These are phyloP conservation scores for Cephus pygmeus DNA, from an alignment of 2,888 invertebrate species.

Conservation along the genomic window DNA sequence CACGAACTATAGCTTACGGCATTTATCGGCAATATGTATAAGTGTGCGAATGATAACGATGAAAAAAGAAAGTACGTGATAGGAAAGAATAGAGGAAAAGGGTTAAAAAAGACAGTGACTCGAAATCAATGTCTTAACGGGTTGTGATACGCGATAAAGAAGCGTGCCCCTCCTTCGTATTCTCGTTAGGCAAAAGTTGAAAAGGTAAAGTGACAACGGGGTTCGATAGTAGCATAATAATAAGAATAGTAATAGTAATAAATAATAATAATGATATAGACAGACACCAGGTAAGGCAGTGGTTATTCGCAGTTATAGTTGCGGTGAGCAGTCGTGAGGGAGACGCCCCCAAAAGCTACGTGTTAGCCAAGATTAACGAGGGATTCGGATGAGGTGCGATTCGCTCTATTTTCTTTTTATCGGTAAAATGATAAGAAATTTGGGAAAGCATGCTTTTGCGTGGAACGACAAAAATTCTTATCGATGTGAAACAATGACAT, in stretches of 20 bases:
- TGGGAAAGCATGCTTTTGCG: conserved; percentile 1
- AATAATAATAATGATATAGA: conserved; percentile 55
- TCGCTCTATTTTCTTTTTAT: no score
- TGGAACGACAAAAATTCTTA: neutral
- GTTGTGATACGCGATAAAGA: neutral
- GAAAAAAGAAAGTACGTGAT: no score
- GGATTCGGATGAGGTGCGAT: conserved; percentile 30
- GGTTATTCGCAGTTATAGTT: conserved; percentile 67
- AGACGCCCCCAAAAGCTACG: conserved; percentile 66
- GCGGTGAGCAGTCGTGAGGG: conserved; percentile 67
- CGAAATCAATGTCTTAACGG: no score
- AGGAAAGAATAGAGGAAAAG: no score
- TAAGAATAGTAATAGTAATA: conserved; percentile 15
- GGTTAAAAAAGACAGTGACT: no score
- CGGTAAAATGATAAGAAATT: no score
- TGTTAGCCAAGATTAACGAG: conserved; percentile 63
- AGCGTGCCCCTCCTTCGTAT: conserved; percentile 28
- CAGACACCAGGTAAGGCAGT: conserved; percentile 67
- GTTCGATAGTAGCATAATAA: conserved; percentile 15
- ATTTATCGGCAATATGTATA: no score
- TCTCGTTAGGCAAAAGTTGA: neutral
- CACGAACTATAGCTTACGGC: no score
- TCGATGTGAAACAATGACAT: no score
- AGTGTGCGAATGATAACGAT: no score
- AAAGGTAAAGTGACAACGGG: neutral